A percentile compares a stretch with the other conserved stretches of the same genome.
phyloP scores from a whole-genome alignment of 2,888 invertebrate genomes.

The Himalopsyche anomala region DNA sequence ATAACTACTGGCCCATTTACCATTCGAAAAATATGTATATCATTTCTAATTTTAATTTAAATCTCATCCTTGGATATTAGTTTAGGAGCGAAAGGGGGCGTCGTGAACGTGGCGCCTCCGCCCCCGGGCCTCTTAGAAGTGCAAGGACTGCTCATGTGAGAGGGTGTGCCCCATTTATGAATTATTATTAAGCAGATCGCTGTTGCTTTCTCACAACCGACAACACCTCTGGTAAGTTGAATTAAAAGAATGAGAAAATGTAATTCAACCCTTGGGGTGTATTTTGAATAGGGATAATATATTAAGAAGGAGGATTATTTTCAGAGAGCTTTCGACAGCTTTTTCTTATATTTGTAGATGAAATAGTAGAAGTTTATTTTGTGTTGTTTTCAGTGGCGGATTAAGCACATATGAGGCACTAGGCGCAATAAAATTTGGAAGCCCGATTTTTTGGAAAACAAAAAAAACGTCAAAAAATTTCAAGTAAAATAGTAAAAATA shows the following conservation, averaged over 20 bases:
- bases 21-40: background rate
- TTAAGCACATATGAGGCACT: no score
- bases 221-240: constrained; percentile 2
- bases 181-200: background rate
- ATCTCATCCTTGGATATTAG: constrained; percentile 52
- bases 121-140: constrained; percentile 6
- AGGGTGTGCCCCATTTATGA: constrained; percentile 4
- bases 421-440: no score
- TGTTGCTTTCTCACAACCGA: background rate
- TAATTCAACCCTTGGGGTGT: constrained; percentile 24
- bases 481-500: no score
- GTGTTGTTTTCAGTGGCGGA: no score
- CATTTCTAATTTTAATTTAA: constrained; percentile 53
- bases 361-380: background rate
- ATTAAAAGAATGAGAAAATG: constrained; percentile 4
- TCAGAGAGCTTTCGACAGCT: background rate
- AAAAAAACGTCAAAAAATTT: no score
- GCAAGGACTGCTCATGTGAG: constrained; percentile 18
- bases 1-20: background rate
- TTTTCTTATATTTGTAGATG: background rate
- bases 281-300: background rate
- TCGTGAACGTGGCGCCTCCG: background rate
- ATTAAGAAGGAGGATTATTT: background rate
- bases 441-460: no score
- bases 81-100: constrained; percentile 50